Percentiles rank a stretch among this genome's conserved stretches.
phyloP scores from a whole-genome alignment of 2,888 invertebrate genomes.

The Linnaemya tessellans region DNA sequence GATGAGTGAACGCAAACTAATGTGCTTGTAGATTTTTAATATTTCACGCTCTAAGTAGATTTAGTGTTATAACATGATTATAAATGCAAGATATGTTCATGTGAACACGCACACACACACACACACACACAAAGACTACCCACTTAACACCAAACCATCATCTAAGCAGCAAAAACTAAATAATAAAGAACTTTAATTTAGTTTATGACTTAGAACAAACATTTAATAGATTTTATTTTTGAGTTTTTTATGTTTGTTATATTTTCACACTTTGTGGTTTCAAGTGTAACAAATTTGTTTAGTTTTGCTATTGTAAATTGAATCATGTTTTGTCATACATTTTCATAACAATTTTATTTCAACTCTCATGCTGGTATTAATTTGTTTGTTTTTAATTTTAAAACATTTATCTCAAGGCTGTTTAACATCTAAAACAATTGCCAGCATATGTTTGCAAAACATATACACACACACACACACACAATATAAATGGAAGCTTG shows the following conservation, averaged over 20 bases:
- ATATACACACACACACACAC: neutral
- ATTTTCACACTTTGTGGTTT: neutral
- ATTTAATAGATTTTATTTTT: neutral
- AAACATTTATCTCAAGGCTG: slow-evolving; percentile 59
- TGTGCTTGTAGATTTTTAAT: slow-evolving; percentile 50
- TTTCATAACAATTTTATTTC: slow-evolving; percentile 5
- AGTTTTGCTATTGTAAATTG: slow-evolving; percentile 23
- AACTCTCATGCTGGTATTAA: neutral
- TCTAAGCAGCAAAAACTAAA: slow-evolving; percentile 1
- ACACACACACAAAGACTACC: neutral
- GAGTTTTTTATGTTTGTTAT: neutral
- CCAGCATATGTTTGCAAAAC: neutral
- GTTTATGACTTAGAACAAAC: slow-evolving; percentile 42
- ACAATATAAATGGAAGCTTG: neutral
- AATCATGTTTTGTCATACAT: slow-evolving; percentile 33
- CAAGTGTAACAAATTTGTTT: slow-evolving; percentile 18
- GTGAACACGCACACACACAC: neutral
- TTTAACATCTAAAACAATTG: neutral
- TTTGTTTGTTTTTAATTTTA: slow-evolving; percentile 7
- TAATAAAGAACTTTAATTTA: slow-evolving; percentile 24
- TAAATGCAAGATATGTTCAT: neutral
- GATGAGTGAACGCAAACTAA: slow-evolving; percentile 61
- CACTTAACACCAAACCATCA: slow-evolving; percentile 24
- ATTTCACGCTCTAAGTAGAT: slow-evolving; percentile 69
- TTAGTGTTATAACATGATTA: neutral